These are phyloP conservation scores for Armadillidium nasatum DNA, from an alignment of 1,140 invertebrate genomes.

Conservation along the genomic window DNA sequence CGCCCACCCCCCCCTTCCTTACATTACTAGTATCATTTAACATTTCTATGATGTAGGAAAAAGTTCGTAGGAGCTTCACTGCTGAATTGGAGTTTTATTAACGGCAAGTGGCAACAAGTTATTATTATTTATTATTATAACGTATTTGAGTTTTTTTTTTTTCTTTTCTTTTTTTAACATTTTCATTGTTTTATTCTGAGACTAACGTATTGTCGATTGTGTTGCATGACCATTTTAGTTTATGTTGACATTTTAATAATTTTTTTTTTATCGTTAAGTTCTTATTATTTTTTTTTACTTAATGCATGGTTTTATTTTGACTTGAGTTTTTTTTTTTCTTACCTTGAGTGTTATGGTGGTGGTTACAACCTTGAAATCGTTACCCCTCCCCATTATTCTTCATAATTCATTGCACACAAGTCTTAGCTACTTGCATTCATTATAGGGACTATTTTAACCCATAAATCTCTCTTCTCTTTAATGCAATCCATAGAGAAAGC, in stretches of 20 bases:
- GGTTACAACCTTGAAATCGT: not conserved
- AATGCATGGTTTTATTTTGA: slow-evolving; percentile 25
- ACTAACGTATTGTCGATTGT: slow-evolving; percentile 22
- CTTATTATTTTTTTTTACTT: no score
- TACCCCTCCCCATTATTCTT: not conserved
- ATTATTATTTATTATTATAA: not conserved
- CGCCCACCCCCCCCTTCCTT: not conserved
- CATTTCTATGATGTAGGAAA: not conserved
- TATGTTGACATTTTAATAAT: no score
- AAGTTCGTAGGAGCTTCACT: not conserved
- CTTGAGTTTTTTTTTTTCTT: slow-evolving; percentile 32
- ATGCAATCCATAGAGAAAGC: slow-evolving; percentile 3
- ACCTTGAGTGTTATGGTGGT: not conserved
- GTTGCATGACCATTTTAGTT: slow-evolving; percentile 23
- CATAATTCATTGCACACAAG: not conserved
- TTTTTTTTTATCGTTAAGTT: no score
- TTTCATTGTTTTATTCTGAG: not conserved
- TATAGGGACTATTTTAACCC: not conserved
- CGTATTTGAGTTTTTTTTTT: no score
- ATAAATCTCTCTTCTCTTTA: not conserved
- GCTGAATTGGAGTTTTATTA: not conserved
- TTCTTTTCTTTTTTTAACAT: no score
- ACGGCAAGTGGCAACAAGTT: not conserved
- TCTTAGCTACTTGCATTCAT: not conserved
- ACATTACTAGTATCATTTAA: not conserved